A percentile compares a stretch with the other conserved stretches of the same genome.
These are phyloP conservation scores for Lepidostoma basale DNA, from an alignment of 1,140 invertebrate species.

Conservation along the genomic window DNA sequence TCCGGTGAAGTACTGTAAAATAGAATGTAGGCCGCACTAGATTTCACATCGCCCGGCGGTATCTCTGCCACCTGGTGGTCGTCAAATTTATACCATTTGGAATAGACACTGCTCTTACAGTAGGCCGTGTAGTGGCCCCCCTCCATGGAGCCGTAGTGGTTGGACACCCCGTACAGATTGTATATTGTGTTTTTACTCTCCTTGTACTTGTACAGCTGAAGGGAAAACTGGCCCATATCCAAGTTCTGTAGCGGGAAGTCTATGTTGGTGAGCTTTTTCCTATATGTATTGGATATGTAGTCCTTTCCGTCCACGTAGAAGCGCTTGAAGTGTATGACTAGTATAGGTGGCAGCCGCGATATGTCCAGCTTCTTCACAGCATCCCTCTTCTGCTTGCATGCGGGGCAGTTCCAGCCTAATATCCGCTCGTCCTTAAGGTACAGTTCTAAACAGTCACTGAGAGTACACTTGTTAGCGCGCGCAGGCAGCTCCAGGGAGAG, in stretches of 20 bases:
- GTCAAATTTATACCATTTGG: constrained; percentile 88
- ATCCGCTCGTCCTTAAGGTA: constrained; percentile 84
- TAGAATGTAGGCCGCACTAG: constrained; percentile 78
- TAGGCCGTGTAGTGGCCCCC: constrained; percentile 87
- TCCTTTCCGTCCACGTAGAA: constrained; percentile 65
- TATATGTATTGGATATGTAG: constrained; percentile 63
- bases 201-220: constrained; percentile 50
- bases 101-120: constrained; percentile 62
- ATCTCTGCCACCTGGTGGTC: constrained; percentile 83
- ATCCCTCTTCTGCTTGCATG: constrained; percentile 82
- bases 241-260: constrained; percentile 81
- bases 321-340: constrained; percentile 90
- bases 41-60: constrained; percentile 69
- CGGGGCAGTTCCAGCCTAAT: constrained; percentile 86
- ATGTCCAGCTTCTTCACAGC: constrained; percentile 92
- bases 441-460: constrained; percentile 78
- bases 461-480: constrained; percentile 66
- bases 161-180: constrained; percentile 84
- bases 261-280: constrained; percentile 88
- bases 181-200: constrained; percentile 65
- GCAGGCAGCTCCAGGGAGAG: constrained; percentile 82
- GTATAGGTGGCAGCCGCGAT: constrained; percentile 82
- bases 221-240: constrained; percentile 67
- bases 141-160: constrained; percentile 91
- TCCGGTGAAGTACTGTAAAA: constrained; percentile 79